Percentiles rank a stretch among this genome's conserved stretches.
Evolutionary conservation across 92 coral and sea anemone genomes (phyloP).

Genomic region (Porites divaricata): DNA sequence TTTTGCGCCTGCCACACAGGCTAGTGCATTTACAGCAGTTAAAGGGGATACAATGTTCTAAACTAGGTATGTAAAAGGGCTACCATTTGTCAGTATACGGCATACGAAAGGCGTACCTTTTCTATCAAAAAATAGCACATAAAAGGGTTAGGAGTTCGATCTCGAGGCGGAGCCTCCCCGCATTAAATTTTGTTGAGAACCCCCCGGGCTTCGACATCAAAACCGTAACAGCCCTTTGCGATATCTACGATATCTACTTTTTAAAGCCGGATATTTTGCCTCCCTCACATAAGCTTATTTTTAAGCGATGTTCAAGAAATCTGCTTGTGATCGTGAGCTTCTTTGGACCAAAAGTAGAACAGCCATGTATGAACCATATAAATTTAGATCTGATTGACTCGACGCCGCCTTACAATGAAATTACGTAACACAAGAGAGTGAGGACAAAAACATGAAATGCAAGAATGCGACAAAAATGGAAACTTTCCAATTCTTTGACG

Average conservation of each 20-base stretch:
- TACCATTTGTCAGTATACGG: too few species aligned
- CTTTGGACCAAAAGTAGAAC: not conserved
- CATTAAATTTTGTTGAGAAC: too few species aligned
- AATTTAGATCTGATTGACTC: not conserved
- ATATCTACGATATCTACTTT: not conserved
- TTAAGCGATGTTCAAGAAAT: not conserved
- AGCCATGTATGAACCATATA: not conserved
- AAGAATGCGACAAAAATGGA: not conserved
- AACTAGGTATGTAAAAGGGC: too few species aligned
- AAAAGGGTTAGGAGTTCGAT: too few species aligned
- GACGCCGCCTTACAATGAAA: not conserved
- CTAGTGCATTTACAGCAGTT: too few species aligned
- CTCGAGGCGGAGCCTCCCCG: too few species aligned
- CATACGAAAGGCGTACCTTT: too few species aligned
- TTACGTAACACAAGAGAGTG: not conserved
- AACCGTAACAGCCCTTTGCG: not conserved
- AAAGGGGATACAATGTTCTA: too few species aligned
- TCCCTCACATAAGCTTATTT: not conserved
- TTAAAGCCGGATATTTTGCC: conserved; percentile 20
- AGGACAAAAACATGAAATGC: not conserved
- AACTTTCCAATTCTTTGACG: not conserved
- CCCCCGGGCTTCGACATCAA: not conserved
- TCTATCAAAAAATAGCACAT: too few species aligned
- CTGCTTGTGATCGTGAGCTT: too few species aligned
- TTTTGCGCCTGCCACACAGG: too few species aligned